Conservation (phyloP, 2,888 invertebrate species). For the Polydrusus tereticollis region DNA sequence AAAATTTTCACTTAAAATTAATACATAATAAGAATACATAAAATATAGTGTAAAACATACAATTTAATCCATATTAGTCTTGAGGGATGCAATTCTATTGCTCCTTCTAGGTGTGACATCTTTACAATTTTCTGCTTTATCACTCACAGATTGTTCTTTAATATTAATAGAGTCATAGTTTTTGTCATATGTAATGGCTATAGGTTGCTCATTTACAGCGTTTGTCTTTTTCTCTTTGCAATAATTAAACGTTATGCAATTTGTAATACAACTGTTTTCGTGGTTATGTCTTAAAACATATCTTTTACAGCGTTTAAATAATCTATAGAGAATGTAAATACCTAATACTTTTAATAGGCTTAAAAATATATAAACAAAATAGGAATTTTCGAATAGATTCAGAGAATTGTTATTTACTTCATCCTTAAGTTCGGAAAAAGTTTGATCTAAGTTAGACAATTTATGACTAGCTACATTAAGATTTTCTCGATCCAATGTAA, state of each 20-base stretch:
- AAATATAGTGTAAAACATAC: background rate
- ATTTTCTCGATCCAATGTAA: background rate
- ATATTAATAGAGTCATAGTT: background rate
- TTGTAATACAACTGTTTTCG: background rate
- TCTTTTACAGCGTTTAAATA: background rate
- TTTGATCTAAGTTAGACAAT: background rate
- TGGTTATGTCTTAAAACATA: background rate
- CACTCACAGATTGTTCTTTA: background rate
- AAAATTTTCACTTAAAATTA: too few relatives aligned
- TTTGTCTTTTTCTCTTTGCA: background rate
- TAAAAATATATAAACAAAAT: background rate
- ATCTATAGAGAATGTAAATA: background rate
- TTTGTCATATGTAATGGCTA: background rate
- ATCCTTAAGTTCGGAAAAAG: background rate
- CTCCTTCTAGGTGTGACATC: background rate
- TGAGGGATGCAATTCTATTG: background rate
- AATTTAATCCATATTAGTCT: background rate
- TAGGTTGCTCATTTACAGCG: background rate
- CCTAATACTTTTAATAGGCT: background rate
- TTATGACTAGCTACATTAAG: background rate
- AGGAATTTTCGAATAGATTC: background rate
- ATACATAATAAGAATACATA: too few relatives aligned
- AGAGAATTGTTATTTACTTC: background rate
- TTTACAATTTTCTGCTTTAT: background rate
- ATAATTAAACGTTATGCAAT: background rate